These are phyloP conservation scores for Drosophila mayaguana DNA, from an alignment of 2,888 invertebrate genomes.

Conservation along the genomic window DNA sequence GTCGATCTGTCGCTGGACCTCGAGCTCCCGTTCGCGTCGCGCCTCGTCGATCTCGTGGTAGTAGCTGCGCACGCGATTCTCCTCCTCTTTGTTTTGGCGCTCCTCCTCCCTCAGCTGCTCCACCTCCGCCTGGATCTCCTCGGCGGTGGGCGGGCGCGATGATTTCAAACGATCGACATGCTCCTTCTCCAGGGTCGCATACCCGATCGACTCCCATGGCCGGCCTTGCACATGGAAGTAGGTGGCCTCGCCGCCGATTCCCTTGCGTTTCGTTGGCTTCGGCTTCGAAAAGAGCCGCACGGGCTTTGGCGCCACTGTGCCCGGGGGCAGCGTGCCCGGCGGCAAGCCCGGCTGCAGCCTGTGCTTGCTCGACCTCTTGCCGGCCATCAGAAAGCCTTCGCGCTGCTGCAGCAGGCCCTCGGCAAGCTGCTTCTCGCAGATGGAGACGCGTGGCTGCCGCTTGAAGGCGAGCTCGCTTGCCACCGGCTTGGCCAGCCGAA, in stretches of 20 bases:
- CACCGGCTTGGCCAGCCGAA: constrained; percentile 11
- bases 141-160: constrained; percentile 38
- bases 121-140: constrained; percentile 50
- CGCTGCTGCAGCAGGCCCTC: constrained; percentile 36
- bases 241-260: constrained; percentile 58
- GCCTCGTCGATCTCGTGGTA: constrained; percentile 61
- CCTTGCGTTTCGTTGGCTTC: constrained; percentile 26
- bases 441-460: constrained; percentile 8
- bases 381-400: not conserved
- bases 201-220: constrained; percentile 69
- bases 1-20: constrained; percentile 43
- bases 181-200: constrained; percentile 46
- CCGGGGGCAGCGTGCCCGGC: constrained; percentile 24
- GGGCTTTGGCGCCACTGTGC: constrained; percentile 48
- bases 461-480: constrained; percentile 11
- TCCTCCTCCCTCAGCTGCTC: constrained; percentile 55
- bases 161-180: constrained; percentile 62
- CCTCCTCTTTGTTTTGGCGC: constrained; percentile 50
- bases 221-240: constrained; percentile 62
- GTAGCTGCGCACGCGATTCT: constrained; percentile 54
- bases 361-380: constrained; percentile 6
- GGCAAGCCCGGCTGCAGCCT: constrained; percentile 51
- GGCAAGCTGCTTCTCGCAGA: constrained; percentile 42
- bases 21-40: constrained; percentile 55
- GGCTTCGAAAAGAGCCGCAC: not conserved